A percentile compares a stretch with the other conserved stretches of the same genome.
Evolutionary conservation across 2,113 vertebrate genomes (phyloP).

Genomic region (Brachyhypopomus gauderio): DNA sequence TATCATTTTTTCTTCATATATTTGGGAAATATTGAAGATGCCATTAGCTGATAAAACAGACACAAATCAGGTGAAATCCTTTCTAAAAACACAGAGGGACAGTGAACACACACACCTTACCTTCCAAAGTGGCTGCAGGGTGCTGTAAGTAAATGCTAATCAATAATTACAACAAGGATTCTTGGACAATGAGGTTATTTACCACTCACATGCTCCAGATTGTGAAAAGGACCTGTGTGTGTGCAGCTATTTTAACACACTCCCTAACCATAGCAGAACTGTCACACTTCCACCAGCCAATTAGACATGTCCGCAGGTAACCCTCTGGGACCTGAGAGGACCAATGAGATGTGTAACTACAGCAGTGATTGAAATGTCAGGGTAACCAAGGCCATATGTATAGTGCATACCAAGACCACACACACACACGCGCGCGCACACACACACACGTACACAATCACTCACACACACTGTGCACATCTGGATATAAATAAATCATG

Average conservation of each 20-base stretch:
- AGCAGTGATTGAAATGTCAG: slow-evolving; percentile 22
- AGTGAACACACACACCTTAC: background rate
- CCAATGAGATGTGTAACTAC: slow-evolving; percentile 21
- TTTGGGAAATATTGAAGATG: background rate
- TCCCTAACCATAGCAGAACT: slow-evolving; percentile 13
- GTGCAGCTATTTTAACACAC: background rate
- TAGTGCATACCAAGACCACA: background rate
- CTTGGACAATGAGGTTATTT: background rate
- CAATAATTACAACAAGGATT: background rate
- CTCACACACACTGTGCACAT: background rate
- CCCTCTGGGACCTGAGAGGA: background rate
- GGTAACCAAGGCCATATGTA: slow-evolving; percentile 15
- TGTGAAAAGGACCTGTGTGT: background rate
- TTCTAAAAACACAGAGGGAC: background rate
- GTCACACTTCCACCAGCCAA: background rate
- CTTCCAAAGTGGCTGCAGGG: background rate
- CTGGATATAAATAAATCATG: background rate
- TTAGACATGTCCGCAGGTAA: slow-evolving; percentile 1
- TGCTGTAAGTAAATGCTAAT: background rate
- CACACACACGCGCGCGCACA: background rate
- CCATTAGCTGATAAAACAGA: background rate
- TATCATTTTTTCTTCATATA: background rate
- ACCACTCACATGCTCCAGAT: background rate
- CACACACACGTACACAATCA: background rate
- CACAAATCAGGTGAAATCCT: slow-evolving; percentile 10